Evolutionary conservation across 92 coral and sea anemone genomes (phyloP).

Genomic region (Epizoanthus rinbou): DNA sequence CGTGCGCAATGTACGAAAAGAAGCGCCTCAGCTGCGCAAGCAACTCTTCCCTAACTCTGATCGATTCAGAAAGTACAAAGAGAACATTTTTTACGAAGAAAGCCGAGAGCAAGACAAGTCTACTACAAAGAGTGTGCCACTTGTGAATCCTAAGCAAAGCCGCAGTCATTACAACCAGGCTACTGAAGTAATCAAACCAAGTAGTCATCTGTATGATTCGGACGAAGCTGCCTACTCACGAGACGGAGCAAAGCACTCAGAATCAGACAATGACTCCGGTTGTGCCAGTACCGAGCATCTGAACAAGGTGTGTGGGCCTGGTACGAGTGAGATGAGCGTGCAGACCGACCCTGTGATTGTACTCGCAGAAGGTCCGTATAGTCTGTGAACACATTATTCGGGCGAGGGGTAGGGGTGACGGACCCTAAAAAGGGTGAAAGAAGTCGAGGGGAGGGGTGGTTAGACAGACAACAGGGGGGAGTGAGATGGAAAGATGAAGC

Average conservation of each 20-base stretch:
- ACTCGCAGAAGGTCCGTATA: conserved; percentile 51
- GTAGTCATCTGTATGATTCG: conserved; percentile 9
- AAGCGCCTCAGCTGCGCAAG: conserved; percentile 23
- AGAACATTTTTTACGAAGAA: conserved; percentile 28
- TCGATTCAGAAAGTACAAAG: conserved; percentile 32
- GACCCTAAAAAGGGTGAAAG: not conserved
- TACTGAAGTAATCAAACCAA: not conserved
- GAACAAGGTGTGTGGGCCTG: conserved; percentile 49
- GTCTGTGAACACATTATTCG: conserved; percentile 29
- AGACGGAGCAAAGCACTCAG: conserved; percentile 5
- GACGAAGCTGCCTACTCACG: conserved; percentile 8
- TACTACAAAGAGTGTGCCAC: not conserved
- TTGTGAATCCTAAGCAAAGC: not conserved
- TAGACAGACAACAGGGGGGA: not conserved
- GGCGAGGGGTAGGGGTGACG: conserved; percentile 38
- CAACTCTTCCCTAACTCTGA: conserved; percentile 34
- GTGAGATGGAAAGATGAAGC: not conserved
- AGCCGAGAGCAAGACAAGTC: conserved; percentile 27
- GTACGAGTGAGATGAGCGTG: conserved; percentile 39
- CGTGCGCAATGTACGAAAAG: not conserved
- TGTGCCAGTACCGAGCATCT: conserved; percentile 42
- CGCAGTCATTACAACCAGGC: not conserved
- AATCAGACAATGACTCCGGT: conserved; percentile 37
- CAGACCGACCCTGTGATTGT: conserved; percentile 47
- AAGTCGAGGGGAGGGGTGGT: too few species aligned